Percentiles rank a stretch among this genome's conserved stretches.
Evolutionary conservation across 2,113 vertebrate species (phyloP).

Genomic region (Blennius ocellaris): DNA sequence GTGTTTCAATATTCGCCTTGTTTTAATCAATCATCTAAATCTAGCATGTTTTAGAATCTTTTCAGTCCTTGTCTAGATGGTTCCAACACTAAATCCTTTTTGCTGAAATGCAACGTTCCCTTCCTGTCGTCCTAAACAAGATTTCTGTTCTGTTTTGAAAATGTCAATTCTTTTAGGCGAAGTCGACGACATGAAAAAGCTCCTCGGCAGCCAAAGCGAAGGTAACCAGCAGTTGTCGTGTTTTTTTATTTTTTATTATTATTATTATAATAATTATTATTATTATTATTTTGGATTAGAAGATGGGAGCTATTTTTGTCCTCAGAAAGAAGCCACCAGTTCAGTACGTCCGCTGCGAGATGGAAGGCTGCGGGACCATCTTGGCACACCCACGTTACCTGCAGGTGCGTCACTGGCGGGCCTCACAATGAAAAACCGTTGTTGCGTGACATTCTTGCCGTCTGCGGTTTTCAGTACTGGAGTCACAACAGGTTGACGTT

Average conservation of each 20-base stretch:
- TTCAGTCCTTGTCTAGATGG: too few relatives aligned
- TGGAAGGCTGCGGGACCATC: constrained; percentile 97
- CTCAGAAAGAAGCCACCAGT: constrained; percentile 97
- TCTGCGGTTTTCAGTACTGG: not conserved
- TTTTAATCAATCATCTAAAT: too few relatives aligned
- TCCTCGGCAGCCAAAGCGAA: constrained; percentile 93
- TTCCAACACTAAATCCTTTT: too few relatives aligned
- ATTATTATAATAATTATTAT: too few relatives aligned
- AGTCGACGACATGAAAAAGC: constrained; percentile 97
- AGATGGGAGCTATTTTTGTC: not conserved
- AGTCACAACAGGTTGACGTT: too few relatives aligned
- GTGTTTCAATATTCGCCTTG: too few relatives aligned
- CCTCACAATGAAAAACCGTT: too few relatives aligned
- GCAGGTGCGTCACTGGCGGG: constrained; percentile 82
- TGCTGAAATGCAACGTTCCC: too few relatives aligned
- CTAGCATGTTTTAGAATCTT: too few relatives aligned
- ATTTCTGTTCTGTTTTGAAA: not conserved
- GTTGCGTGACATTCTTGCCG: constrained; percentile 17
- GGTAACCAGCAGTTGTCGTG: constrained; percentile 77
- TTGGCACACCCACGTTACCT: constrained; percentile 96
- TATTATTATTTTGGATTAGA: not conserved
- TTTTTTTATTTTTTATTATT: not conserved
- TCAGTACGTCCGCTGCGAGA: constrained; percentile 98
- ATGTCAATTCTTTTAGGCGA: constrained; percentile 81
- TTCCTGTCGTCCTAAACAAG: not conserved